These are phyloP conservation scores for Pavo muticus DNA, from an alignment of 2,113 vertebrate genomes.

Conservation along the genomic window DNA sequence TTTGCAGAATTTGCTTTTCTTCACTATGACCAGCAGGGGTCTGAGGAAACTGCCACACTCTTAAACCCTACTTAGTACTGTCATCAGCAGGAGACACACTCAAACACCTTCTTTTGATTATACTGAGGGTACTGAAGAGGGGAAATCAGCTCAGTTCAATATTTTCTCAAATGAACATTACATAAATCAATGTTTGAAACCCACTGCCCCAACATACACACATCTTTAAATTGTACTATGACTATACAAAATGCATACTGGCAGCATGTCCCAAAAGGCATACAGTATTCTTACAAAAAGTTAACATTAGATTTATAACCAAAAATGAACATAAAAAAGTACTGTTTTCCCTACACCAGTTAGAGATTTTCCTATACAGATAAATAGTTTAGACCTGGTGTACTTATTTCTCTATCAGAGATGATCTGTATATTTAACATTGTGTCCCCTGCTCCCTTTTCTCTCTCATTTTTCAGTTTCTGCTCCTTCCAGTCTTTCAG, in stretches of 20 bases:
- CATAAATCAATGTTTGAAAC: background rate
- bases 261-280: background rate
- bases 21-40: background rate
- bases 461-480: background rate
- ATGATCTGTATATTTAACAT: background rate
- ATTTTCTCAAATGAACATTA: background rate
- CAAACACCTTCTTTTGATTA: background rate
- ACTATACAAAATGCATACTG: background rate
- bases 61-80: background rate
- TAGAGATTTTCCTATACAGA: background rate
- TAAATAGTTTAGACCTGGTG: background rate
- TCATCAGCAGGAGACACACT: background rate
- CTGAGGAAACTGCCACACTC: background rate
- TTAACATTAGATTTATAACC: background rate
- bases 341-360: background rate
- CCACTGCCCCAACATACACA: rapidly evolving
- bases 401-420: background rate
- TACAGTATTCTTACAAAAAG: background rate
- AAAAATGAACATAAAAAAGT: background rate
- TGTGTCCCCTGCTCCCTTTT: background rate
- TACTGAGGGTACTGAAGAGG: background rate
- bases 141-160: background rate
- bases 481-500: background rate
- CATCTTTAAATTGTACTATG: background rate
- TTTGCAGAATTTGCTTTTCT: slow-evolving; percentile 15